These are phyloP conservation scores for Drosophila siamana DNA, from an alignment of 2,888 invertebrate genomes.

Conservation along the genomic window DNA sequence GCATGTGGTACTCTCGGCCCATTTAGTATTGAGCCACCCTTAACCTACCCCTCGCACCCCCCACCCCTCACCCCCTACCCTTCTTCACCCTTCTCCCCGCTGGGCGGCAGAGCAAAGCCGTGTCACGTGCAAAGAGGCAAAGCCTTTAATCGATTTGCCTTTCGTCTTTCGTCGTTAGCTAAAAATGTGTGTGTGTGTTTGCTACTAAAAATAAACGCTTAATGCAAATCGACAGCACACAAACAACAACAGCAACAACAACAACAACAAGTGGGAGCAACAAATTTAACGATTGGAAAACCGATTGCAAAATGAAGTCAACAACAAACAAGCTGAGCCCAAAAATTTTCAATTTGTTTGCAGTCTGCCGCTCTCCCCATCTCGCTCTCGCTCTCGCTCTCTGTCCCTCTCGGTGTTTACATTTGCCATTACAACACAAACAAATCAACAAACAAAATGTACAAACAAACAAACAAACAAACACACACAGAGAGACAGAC, in stretches of 20 bases:
- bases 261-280: conserved; percentile 9
- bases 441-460: conserved; percentile 35
- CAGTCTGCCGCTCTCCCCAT: conserved; percentile 17
- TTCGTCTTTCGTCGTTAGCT: conserved; percentile 46
- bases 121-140: conserved; percentile 63
- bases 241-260: conserved; percentile 23
- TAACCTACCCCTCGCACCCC: conserved; percentile 19
- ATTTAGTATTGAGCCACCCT: conserved; percentile 37
- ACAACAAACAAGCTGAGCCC: conserved; percentile 28
- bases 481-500: conserved; percentile 1
- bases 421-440: conserved; percentile 50
- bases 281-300: conserved; percentile 38
- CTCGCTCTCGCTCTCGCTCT: too few species aligned
- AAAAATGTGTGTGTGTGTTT: conserved; percentile 40
- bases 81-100: neutral
- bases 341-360: conserved; percentile 54
- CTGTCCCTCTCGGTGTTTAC: conserved; percentile 34
- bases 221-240: conserved; percentile 56
- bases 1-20: conserved; percentile 53
- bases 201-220: conserved; percentile 74
- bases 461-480: conserved; percentile 36
- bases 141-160: conserved; percentile 76
- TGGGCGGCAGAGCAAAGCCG: conserved; percentile 3
- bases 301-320: conserved; percentile 53
- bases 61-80: conserved; percentile 5